Evolutionary conservation across 2,888 invertebrate genomes (phyloP).

Genomic region (Lepidocyrtinus sp.): DNA sequence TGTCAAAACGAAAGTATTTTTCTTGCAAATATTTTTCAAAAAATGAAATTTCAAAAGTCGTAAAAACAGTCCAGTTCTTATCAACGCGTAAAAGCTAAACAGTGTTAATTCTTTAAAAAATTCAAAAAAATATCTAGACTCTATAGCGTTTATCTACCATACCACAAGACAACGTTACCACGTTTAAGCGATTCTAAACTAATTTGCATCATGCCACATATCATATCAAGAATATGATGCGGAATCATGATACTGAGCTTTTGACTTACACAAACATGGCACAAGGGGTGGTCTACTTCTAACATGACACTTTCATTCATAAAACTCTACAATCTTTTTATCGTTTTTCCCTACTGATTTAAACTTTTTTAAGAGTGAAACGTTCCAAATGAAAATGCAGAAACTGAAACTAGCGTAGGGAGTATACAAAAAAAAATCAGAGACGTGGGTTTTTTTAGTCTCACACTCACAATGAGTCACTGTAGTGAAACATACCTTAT

Average conservation of each 20-base stretch:
- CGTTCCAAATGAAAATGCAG: conserved; percentile 14
- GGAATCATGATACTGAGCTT: background rate
- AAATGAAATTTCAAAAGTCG: background rate
- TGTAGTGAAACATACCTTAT: background rate
- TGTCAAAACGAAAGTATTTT: background rate
- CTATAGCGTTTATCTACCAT: background rate
- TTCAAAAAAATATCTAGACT: background rate
- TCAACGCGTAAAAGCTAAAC: background rate
- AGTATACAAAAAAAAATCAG: background rate
- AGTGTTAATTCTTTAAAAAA: no score
- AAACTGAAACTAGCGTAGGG: conserved; percentile 2
- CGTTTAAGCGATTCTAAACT: background rate
- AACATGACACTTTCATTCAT: conserved; percentile 57
- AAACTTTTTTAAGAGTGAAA: background rate
- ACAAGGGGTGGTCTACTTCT: conserved; percentile 48
- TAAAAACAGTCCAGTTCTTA: background rate
- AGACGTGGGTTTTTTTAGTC: background rate
- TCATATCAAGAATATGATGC: background rate
- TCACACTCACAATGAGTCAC: background rate
- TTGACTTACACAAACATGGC: background rate
- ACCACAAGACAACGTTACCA: background rate
- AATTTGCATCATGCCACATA: background rate
- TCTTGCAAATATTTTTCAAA: background rate
- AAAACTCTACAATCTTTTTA: conserved; percentile 27
- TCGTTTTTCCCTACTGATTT: background rate